Evolutionary conservation across 1,140 invertebrate species (phyloP).

Genomic region (Papilio machaon): DNA sequence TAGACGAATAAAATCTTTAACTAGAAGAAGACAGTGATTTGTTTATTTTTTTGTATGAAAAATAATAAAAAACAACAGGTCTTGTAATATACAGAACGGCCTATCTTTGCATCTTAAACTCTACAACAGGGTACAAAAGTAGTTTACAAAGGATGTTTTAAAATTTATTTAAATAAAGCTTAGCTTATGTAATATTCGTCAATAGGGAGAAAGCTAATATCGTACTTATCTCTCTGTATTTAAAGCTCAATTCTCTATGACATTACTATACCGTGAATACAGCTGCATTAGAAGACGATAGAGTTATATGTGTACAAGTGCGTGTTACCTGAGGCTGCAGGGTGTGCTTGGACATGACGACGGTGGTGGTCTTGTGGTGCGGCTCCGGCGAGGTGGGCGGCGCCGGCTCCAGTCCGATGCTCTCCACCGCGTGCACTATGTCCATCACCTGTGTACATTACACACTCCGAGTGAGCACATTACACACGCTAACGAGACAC

Average conservation of each 20-base stretch:
- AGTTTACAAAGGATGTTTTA: neutral
- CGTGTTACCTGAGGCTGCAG: constrained; percentile 80
- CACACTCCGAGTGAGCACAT: no score
- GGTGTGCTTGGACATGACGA: constrained; percentile 96
- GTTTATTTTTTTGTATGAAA: no score
- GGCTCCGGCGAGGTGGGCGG: constrained; percentile 92
- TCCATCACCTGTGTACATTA: constrained; percentile 87
- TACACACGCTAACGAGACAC: neutral
- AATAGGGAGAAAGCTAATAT: neutral
- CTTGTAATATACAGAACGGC: no score
- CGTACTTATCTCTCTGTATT: neutral
- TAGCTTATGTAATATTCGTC: neutral
- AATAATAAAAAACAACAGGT: no score
- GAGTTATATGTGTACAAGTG: constrained; percentile 18
- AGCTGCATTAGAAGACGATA: constrained; percentile 17
- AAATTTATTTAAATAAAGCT: neutral
- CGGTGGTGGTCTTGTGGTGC: constrained; percentile 94
- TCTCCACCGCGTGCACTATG: constrained; percentile 93
- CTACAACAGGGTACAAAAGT: neutral
- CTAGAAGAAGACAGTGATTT: no score
- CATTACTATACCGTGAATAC: neutral
- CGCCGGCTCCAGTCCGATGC: constrained; percentile 86
- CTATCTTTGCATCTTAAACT: no score
- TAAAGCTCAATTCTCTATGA: neutral
- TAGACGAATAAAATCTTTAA: no score